Conservation (phyloP, 2,113 vertebrate genomes). For the Sprattus sprattus region DNA sequence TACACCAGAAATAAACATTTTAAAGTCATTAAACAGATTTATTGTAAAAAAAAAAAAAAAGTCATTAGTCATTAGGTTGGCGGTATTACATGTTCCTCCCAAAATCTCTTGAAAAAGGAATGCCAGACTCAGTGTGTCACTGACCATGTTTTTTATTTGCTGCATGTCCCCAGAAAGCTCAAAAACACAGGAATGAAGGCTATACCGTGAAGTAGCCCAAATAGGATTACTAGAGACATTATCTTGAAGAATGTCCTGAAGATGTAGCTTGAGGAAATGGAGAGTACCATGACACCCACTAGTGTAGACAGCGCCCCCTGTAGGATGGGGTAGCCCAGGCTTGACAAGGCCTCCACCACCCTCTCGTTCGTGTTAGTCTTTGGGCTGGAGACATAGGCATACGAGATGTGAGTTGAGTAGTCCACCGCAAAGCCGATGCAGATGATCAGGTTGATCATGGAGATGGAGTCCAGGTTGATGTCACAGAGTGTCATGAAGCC, state of each 20-base stretch:
- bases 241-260: conserved; percentile 73
- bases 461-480: conserved; percentile 68
- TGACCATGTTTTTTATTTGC: too few species aligned
- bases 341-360: conserved; percentile 57
- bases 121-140: too few species aligned
- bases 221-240: conserved; percentile 68
- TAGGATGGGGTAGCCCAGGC: conserved; percentile 64
- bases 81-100: too few species aligned
- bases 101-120: too few species aligned
- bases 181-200: conserved; percentile 69
- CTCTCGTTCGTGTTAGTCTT: conserved; percentile 55
- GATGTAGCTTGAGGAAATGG: conserved; percentile 60
- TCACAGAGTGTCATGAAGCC: conserved; percentile 67
- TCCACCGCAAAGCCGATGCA: conserved; percentile 70
- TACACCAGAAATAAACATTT: too few species aligned
- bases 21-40: too few species aligned
- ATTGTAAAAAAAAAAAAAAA: too few species aligned
- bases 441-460: conserved; percentile 68
- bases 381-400: conserved; percentile 64
- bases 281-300: conserved; percentile 70
- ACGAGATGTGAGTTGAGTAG: conserved; percentile 69
- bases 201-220: conserved; percentile 62
- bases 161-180: conserved; percentile 53
- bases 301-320: conserved; percentile 69
- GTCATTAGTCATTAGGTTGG: too few species aligned